A percentile compares a stretch with the other conserved stretches of the same genome.
Conservation (phyloP, 2,113 vertebrate species). For the Psilopogon haemacephalus region DNA sequence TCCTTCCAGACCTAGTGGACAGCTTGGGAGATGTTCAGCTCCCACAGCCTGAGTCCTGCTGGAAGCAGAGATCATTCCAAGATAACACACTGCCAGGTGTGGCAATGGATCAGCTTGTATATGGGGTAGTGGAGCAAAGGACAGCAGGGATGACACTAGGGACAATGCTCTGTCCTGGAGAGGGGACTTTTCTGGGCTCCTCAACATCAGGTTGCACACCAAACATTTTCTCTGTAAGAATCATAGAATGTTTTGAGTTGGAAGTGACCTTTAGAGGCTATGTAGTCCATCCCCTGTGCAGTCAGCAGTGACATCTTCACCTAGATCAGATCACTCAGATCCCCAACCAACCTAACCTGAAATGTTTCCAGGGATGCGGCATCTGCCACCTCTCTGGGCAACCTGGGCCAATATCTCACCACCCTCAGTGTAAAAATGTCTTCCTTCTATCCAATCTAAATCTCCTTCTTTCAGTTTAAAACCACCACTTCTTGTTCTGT, state of each 20-base stretch:
- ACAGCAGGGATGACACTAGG: background rate
- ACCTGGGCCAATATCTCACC: background rate
- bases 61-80: background rate
- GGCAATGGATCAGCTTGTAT: accelerated
- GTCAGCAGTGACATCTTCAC: background rate
- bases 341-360: background rate
- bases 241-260: background rate
- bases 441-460: background rate
- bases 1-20: background rate
- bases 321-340: background rate
- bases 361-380: background rate
- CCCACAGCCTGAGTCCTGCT: accelerated
- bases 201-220: background rate
- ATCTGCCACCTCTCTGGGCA: background rate
- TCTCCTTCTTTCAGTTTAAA: background rate
- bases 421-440: background rate
- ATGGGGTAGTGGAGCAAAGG: background rate
- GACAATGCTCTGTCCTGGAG: accelerated
- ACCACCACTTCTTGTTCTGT: background rate
- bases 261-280: background rate
- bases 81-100: background rate
- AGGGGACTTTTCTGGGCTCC: background rate
- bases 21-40: background rate
- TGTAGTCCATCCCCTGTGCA: background rate
- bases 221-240: background rate